Percentiles rank a stretch among this genome's conserved stretches.
These are phyloP conservation scores for Hiodon tergisus DNA, from an alignment of 2,113 vertebrate species.

Conservation along the genomic window DNA sequence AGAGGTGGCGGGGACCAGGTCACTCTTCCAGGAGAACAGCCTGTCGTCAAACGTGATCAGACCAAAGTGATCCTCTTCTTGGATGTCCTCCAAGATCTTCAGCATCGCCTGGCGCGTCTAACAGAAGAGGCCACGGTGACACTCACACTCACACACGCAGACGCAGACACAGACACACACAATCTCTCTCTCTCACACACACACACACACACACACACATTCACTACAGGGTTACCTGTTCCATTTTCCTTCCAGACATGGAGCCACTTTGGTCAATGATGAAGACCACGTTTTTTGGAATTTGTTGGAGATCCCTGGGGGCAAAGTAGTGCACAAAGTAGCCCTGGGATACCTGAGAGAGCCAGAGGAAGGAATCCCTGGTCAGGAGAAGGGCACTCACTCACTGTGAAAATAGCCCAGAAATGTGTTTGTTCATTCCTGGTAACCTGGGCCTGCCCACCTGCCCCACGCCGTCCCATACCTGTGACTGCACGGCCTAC, in stretches of 20 bases:
- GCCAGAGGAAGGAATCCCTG: not conserved
- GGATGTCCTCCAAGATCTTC: slow-evolving; percentile 79
- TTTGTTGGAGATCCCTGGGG: slow-evolving; percentile 64
- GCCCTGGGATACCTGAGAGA: slow-evolving; percentile 65
- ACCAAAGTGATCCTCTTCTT: slow-evolving; percentile 74
- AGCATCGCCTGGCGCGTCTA: slow-evolving; percentile 80
- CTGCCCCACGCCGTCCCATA: too few species aligned
- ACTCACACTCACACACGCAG: too few species aligned
- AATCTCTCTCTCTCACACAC: too few species aligned
- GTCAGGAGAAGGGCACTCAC: not conserved
- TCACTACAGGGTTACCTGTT: slow-evolving; percentile 63
- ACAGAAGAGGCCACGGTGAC: slow-evolving; percentile 16
- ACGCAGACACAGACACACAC: too few species aligned
- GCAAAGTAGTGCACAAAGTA: slow-evolving; percentile 93
- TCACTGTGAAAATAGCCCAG: too few species aligned
- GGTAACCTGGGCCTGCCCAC: too few species aligned
- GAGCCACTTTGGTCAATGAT: slow-evolving; percentile 84
- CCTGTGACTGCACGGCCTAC: slow-evolving; percentile 45
- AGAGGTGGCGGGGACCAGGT: slow-evolving; percentile 68
- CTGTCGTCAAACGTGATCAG: slow-evolving; percentile 69
- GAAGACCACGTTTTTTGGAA: slow-evolving; percentile 85
- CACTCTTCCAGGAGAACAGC: slow-evolving; percentile 67
- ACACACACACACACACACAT: too few species aligned
- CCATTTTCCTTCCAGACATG: slow-evolving; percentile 75
- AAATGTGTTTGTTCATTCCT: too few species aligned